Base-by-base conservation (phyloP, 2,888 invertebrate species). In the Drosophila pseudotalamancana region DNA sequence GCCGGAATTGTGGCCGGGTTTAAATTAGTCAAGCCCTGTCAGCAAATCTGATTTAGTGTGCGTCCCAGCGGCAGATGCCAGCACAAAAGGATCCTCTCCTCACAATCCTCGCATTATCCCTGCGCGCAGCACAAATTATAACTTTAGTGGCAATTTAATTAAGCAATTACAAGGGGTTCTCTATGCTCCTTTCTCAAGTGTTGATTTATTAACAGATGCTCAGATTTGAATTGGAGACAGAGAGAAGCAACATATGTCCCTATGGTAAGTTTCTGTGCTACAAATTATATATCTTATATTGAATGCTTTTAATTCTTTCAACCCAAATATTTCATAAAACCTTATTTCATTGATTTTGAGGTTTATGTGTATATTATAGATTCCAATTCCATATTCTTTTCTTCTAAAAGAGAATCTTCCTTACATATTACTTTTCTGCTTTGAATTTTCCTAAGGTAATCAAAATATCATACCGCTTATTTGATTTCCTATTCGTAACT, bases 11-110 rank as follows among this genome's bases (percentile, higher is more conserved):
- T 64, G 49, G 66, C 65, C 72, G 71, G 72, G 76, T 86, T 89
- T 80, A 85, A 89, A 89, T 89, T 89, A 87, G 89, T 89, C 56
- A 65, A 72, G 82, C 79, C 70, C 77, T 89, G 89, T 89, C 89
- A 84, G 70, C 87, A 88, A 88, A 89, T 88, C 88, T 83, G 88
- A 89, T 89, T 89, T 89, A 89, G 71, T 79, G 71, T 54, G 65
- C 60, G 35, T 43, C 60, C 53, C 51, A 51, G 50, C 49, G 46
- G 75, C 88, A 88, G 86, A 86, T 88, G 88, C 72, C n/a, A n/a
- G 86, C 66, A 63, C 48, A 34, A 53, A 25, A 53, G 12, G 51
- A 50, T 59, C 53, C 53, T 18, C 27, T n/a, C 21, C 27, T n/a
- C 21, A 19, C 27, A 29, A 37, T 34, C 31, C 40, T 14, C 25